Percentiles rank a stretch among this genome's conserved stretches.
These are phyloP conservation scores for Oligia strigilis DNA, from an alignment of 2,888 invertebrate genomes.

Conservation along the genomic window DNA sequence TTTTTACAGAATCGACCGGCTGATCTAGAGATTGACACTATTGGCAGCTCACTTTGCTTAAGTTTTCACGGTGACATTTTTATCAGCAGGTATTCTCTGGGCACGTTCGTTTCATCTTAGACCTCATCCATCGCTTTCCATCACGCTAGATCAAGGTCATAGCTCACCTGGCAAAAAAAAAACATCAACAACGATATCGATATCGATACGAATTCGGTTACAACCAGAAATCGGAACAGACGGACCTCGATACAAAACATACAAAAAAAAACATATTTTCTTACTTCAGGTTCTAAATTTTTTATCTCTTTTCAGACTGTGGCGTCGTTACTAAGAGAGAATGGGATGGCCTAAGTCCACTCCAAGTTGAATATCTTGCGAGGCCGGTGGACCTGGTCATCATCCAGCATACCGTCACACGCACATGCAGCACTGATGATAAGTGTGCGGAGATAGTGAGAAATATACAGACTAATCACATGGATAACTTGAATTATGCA, in stretches of 20 bases:
- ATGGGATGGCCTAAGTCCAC: conserved; percentile 89
- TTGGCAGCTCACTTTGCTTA: too few relatives aligned
- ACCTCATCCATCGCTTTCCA: background rate
- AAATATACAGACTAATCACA: conserved; percentile 88
- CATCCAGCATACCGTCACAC: conserved; percentile 90
- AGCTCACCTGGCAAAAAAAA: background rate
- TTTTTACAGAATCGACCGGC: too few relatives aligned
- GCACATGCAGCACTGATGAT: conserved; percentile 81
- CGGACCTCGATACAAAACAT: background rate
- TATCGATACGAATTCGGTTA: too few relatives aligned
- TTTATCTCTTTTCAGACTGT: conserved; percentile 65
- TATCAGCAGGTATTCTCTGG: background rate
- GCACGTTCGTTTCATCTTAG: background rate
- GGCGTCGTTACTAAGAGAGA: conserved; percentile 86
- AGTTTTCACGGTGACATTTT: too few relatives aligned
- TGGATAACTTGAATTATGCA: conserved; percentile 83
- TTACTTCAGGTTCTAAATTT: background rate
- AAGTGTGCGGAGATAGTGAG: conserved; percentile 84
- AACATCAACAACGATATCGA: too few relatives aligned
- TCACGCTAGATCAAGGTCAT: background rate
- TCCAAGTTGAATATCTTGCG: conserved; percentile 87
- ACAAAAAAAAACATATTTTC: background rate
- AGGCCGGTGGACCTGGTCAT: conserved; percentile 89
- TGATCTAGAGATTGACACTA: too few relatives aligned
- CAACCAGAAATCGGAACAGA: background rate